Base-by-base conservation (phyloP, 2,888 invertebrate species). In the Temnothorax ravouxi region DNA sequence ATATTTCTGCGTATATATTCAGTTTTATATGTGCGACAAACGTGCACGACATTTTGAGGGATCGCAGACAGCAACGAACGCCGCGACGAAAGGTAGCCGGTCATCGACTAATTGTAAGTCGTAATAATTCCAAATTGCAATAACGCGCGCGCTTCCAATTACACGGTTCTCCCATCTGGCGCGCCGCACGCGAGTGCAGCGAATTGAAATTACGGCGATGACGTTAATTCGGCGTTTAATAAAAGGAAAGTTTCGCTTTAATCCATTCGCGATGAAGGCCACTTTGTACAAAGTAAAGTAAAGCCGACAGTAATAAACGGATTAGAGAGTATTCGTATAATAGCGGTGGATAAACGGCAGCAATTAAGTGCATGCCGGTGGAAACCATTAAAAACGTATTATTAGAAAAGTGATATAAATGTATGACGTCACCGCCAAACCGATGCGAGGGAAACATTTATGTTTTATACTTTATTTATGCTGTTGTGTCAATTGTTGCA, bases 291-390 rank as follows among this genome's bases (percentile, higher is more conserved):
- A 86, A 86, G 86, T 85, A 85, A 87, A 89, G 86, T 83, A 89
- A 89, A 89, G 79, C 82, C 82, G 87, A 82, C 87, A 81, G 89
- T 90, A 89, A 90, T 90, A 89, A 89, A 88, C 89, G 90, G 89
- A 89, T 89, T 89, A 89, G 89, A 87, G 89, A 85, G 89, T 88
- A 85, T 87, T 85, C 86, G 90, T 87, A 87, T 90, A 88, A 90
- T 90, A 86, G 89, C 89, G 88, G 84, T 74, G 88, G 90, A 90
- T 89, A 90, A 89, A 90, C 89, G 89, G 80, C 80, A 82, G 86
- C 88, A 88, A 89, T 89, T 89, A 89, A 89, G 83, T 77, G 85
- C 86, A 89, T 83, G 80, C 89, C 83, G 86, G 69, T 61, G 84
- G 80, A 80, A 62, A 74, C 88, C 86, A 82, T 87, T 88, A 88